Evolutionary conservation across 2,797 vertebrate species (phyloP).

Genomic region (Antennarius maculatus): DNA sequence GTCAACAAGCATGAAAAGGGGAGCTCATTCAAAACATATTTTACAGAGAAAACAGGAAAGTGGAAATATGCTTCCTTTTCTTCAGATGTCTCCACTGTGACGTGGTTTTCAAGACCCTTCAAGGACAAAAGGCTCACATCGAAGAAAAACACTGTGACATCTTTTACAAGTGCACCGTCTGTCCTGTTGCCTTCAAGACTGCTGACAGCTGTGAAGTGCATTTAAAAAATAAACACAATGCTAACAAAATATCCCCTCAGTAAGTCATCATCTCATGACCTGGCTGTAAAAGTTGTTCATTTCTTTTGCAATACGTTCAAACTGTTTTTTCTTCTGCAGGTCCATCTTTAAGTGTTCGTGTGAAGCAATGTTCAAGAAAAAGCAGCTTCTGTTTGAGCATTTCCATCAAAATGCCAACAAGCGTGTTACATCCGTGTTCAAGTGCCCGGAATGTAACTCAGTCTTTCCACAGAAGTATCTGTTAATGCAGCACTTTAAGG

Average conservation of each 20-base stretch:
- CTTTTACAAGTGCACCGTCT: slow-evolving; percentile 93
- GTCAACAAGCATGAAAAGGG: slow-evolving; percentile 50
- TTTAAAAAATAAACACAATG: slow-evolving; percentile 86
- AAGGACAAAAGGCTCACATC: slow-evolving; percentile 91
- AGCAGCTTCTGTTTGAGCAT: slow-evolving; percentile 91
- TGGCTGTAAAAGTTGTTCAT: slow-evolving; percentile 3
- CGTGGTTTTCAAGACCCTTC: slow-evolving; percentile 88
- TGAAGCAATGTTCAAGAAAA: slow-evolving; percentile 94
- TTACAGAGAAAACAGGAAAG: background rate
- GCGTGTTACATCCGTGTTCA: slow-evolving; percentile 89
- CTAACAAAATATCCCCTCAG: slow-evolving; percentile 82
- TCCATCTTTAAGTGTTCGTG: slow-evolving; percentile 97
- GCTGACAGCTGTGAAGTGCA: slow-evolving; percentile 86
- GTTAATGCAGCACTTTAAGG: slow-evolving; percentile 96
- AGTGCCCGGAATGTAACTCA: slow-evolving; percentile 93
- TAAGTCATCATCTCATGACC: slow-evolving; percentile 75
- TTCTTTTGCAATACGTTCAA: slow-evolving; percentile 8
- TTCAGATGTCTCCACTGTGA: slow-evolving; percentile 96
- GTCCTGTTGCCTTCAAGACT: slow-evolving; percentile 95
- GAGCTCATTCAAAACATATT: background rate
- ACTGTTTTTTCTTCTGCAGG: slow-evolving; percentile 71
- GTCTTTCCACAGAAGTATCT: slow-evolving; percentile 92
- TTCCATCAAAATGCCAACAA: slow-evolving; percentile 89
- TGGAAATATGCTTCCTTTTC: background rate
- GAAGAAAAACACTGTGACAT: slow-evolving; percentile 94